Conservation (phyloP, 2,888 invertebrate genomes). For the Temnothorax ravouxi region DNA sequence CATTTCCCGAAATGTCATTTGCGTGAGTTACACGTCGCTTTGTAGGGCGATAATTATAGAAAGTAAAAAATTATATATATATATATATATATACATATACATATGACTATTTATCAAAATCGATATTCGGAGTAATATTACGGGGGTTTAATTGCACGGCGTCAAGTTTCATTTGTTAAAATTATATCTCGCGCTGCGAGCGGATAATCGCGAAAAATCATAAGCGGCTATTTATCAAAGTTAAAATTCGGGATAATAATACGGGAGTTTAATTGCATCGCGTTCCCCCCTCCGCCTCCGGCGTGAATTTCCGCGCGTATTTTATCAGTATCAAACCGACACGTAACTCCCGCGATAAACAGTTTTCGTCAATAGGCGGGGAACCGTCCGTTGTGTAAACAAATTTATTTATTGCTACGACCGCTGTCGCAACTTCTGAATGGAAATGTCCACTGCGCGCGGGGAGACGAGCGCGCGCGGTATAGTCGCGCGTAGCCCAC, state of each 20-base stretch:
- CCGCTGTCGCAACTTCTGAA: conserved; percentile 51
- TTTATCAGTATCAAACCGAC: conserved; percentile 31
- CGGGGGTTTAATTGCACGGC: conserved; percentile 18
- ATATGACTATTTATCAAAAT: conserved; percentile 10
- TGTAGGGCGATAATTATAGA: not conserved
- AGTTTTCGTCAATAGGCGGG: conserved; percentile 28
- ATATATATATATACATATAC: no score
- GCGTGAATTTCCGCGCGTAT: conserved; percentile 19
- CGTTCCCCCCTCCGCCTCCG: no score
- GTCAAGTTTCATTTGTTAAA: conserved; percentile 22
- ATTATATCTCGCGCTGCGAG: conserved; percentile 6
- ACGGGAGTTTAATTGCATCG: conserved; percentile 27
- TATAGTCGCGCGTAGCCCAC: conserved; percentile 36
- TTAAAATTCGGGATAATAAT: conserved; percentile 29
- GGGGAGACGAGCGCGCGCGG: conserved; percentile 1
- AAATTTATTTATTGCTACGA: conserved; percentile 74
- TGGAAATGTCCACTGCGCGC: conserved; percentile 43
- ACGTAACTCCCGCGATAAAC: conserved; percentile 38
- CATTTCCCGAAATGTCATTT: conserved; percentile 13
- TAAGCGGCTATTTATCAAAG: conserved; percentile 11
- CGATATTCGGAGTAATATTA: conserved; percentile 15
- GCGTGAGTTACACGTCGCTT: not conserved
- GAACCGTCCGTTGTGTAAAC: conserved; percentile 60
- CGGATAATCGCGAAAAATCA: conserved; percentile 27
- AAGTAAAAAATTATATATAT: not conserved